Evolutionary conservation across 2,888 invertebrate species (phyloP).

Genomic region (Chesias legatella): DNA sequence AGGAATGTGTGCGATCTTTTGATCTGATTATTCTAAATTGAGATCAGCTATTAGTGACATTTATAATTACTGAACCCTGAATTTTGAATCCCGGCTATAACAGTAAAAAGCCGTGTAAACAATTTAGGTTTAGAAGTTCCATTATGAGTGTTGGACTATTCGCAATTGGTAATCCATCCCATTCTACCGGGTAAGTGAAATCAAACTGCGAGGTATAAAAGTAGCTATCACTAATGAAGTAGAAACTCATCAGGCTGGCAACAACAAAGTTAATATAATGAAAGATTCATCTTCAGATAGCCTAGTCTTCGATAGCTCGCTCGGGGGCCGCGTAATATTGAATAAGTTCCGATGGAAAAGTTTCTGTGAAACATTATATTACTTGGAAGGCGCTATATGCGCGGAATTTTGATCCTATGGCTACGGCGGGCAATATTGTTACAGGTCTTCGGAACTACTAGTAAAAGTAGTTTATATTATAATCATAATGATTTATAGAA

Average conservation of each 20-base stretch:
- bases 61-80: too few species aligned
- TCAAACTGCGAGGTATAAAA: neutral
- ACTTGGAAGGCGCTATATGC: conserved; percentile 54
- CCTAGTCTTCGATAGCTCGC: conserved; percentile 36
- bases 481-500: too few species aligned
- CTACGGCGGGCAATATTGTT: conserved; percentile 32
- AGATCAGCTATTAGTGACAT: too few species aligned
- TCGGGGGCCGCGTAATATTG: conserved; percentile 59
- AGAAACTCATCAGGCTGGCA: conserved; percentile 28
- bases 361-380: conserved; percentile 74
- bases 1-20: too few species aligned
- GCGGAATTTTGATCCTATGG: conserved; percentile 71
- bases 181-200: too few species aligned
- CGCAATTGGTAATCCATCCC: too few species aligned
- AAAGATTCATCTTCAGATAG: conserved; percentile 48
- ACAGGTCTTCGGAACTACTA: neutral
- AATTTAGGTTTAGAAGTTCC: too few species aligned
- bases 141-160: too few species aligned
- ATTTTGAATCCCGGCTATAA: too few species aligned
- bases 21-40: too few species aligned
- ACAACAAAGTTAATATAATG: conserved; percentile 27
- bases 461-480: too few species aligned
- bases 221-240: conserved; percentile 9
- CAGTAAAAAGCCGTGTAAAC: too few species aligned
- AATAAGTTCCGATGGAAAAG: conserved; percentile 73